Percentiles rank a stretch among this genome's conserved stretches.
Evolutionary conservation across 2,888 invertebrate species (phyloP).

Genomic region (Nymphalis polychloros): DNA sequence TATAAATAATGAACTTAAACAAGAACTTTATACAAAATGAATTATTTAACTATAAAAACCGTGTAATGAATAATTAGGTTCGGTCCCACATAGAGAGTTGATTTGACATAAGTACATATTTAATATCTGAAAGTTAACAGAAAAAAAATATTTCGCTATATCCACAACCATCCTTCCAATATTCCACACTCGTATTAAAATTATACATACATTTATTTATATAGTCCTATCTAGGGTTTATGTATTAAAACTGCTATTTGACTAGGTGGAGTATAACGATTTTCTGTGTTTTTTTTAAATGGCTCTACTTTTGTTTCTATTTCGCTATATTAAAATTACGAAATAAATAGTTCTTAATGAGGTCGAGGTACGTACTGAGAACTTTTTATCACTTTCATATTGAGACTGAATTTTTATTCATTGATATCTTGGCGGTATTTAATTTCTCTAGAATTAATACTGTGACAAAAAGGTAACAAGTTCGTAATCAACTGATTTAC

Average conservation of each 20-base stretch:
- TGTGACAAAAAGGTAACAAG: constrained; percentile 9
- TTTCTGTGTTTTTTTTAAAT: background rate
- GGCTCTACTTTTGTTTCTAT: background rate
- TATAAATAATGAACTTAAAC: constrained; percentile 75
- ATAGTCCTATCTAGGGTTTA: constrained; percentile 61
- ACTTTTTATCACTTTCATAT: background rate
- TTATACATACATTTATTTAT: constrained; percentile 62
- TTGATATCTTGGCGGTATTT: background rate
- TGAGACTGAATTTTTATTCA: background rate
- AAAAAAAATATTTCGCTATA: constrained; percentile 46
- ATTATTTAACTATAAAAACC: constrained; percentile 51
- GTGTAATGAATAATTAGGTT: constrained; percentile 46
- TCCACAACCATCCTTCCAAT: constrained; percentile 69
- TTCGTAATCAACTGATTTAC: constrained; percentile 1
- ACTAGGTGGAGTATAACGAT: constrained; percentile 72
- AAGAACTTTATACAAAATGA: constrained; percentile 75
- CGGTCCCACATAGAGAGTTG: constrained; percentile 56
- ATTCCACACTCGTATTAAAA: constrained; percentile 61
- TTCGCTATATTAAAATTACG: constrained; percentile 2
- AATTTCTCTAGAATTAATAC: background rate
- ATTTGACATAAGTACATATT: constrained; percentile 31
- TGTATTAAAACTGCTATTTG: constrained; percentile 73
- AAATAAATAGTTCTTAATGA: background rate
- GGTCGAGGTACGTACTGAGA: background rate
- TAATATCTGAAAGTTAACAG: constrained; percentile 24